Evolutionary conservation across 35 echinoderm and acorn worm genomes (phyloP), one percentile per base, ranked within the genome.

Genomic region (Heliocidaris erythrogramma): DNA sequence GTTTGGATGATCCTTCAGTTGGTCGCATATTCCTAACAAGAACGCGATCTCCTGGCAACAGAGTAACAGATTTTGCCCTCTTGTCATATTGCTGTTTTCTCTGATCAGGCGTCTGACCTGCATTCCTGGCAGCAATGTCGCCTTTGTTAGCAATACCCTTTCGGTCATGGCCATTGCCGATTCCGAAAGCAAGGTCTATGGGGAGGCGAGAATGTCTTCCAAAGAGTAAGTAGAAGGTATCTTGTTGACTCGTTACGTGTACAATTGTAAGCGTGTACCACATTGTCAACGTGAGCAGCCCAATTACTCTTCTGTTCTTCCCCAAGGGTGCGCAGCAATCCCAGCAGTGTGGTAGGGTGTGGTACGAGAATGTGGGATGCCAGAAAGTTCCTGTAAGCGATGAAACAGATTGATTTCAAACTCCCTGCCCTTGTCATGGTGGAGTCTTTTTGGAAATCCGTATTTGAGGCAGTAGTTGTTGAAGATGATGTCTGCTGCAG

Each of bases 191-290:
- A n/a, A 97, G 49, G 61, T 98, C 97, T n/a, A 98, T 96, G 0
- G 96, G 97, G 1, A 98, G 91, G 16, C 95, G 30, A 29, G 96
- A 88, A 49, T 88, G 60, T 60, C 97, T 32, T 0, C 96, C 96
- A 94, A 96, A 98, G 94, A 98, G 93, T 21, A 98, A 61, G 71
- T 94, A 96, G 78, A 85, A 95, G 47, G 97, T 96, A 98, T 0
- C 95, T 94, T 13, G 97, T 97, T 7, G 96, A 49, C 1, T 95
- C 94, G 53, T 98, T 90, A 2, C 60, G 30, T 12, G 96, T 96
- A 65, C 85, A 88, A 86, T 98, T 98, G 93, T 96, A 98, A 24
- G 90, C 96, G 92, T 96, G 95, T 10, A 95, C 94, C 2, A 98
- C 49, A 30, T 88, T 89, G 18, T 49, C 92, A 6, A 98, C 65